phyloP scores from a whole-genome alignment of 2,888 invertebrate species.

The Drosophila bunnanda region DNA sequence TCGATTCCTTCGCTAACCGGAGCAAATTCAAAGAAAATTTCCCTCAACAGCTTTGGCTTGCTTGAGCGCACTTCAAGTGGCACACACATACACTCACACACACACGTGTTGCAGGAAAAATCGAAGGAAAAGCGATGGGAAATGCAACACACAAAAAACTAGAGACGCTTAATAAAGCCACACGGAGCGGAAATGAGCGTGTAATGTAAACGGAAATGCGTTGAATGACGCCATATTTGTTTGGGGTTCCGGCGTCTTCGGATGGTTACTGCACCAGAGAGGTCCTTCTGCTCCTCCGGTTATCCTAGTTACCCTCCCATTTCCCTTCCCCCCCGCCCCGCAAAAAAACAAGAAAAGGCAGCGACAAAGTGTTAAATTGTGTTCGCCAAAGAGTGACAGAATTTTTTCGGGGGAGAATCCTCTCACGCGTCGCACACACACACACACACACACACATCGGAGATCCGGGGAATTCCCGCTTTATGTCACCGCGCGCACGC shows the following conservation, averaged over 20 bases:
- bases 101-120: constrained; percentile 29
- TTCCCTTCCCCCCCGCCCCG: too few relatives aligned
- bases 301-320: too few relatives aligned
- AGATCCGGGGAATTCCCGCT: constrained; percentile 41
- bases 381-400: constrained; percentile 60
- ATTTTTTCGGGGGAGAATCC: constrained; percentile 22
- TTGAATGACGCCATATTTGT: constrained; percentile 73
- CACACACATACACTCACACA: constrained; percentile 41
- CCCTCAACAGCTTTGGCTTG: constrained; percentile 59
- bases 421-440: constrained; percentile 11
- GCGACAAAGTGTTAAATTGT: constrained; percentile 75
- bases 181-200: constrained; percentile 78
- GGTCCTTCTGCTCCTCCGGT: constrained; percentile 30
- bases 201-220: constrained; percentile 80
- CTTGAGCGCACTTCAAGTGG: constrained; percentile 70
- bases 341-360: constrained; percentile 1
- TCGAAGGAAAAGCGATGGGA: constrained; percentile 22
- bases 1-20: constrained; percentile 44
- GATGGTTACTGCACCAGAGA: constrained; percentile 2
- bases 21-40: constrained; percentile 56
- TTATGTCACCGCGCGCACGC: constrained; percentile 7
- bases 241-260: constrained; percentile 4
- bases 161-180: constrained; percentile 72
- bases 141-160: constrained; percentile 46
- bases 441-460: constrained; percentile 34